phyloP scores from a whole-genome alignment of 2,888 invertebrate species.

The Temnothorax ravouxi region DNA sequence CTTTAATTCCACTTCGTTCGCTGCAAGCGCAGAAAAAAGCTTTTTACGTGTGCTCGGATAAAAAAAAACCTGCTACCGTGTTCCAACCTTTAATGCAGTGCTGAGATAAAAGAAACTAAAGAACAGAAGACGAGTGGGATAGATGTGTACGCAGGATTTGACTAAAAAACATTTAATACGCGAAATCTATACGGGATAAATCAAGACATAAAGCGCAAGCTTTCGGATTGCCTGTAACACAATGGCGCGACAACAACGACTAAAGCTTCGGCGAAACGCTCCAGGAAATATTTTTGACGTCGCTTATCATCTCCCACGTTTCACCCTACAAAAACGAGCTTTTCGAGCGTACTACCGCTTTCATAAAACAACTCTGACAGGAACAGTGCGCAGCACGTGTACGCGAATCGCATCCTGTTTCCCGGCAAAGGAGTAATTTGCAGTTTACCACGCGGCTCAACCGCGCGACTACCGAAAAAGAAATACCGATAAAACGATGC shows the following conservation, averaged over 20 bases:
- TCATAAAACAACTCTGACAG: conserved; percentile 69
- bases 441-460: conserved; percentile 56
- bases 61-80: neutral
- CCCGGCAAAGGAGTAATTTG: conserved; percentile 64
- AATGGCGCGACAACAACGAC: conserved; percentile 14
- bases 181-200: conserved; percentile 34
- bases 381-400: conserved; percentile 64
- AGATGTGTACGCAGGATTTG: neutral
- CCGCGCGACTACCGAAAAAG: conserved; percentile 43
- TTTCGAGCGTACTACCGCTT: conserved; percentile 67
- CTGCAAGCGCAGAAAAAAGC: conserved; percentile 54
- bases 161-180: conserved; percentile 15
- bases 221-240: conserved; percentile 35
- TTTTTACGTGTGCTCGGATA: conserved; percentile 69
- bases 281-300: conserved; percentile 75
- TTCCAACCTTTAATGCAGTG: conserved; percentile 47
- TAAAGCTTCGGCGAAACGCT: conserved; percentile 59
- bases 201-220: conserved; percentile 26
- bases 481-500: conserved; percentile 38
- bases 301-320: conserved; percentile 73
- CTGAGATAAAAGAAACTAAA: conserved; percentile 60
- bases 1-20: conserved; percentile 57
- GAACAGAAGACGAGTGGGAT: neutral
- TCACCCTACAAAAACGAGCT: conserved; percentile 72
- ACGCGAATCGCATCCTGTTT: conserved; percentile 63